Conservation (phyloP, 2,113 vertebrate genomes). For the Vidua macroura region DNA sequence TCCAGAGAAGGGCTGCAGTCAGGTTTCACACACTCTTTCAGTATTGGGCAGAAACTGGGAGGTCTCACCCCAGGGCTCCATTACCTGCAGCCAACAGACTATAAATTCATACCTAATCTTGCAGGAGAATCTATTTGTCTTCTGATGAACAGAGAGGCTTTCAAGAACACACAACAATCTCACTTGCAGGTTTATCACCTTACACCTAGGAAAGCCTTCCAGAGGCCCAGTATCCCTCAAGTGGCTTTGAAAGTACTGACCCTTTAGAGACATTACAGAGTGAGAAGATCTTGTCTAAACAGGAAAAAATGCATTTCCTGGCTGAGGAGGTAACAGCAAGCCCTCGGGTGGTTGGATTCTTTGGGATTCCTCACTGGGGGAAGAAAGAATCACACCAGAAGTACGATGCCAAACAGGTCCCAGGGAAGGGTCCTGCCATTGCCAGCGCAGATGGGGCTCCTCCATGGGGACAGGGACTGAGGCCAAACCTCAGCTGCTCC, state of each 20-base stretch:
- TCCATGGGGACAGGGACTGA: background rate
- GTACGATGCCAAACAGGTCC: background rate
- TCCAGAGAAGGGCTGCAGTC: background rate
- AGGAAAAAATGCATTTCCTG: background rate
- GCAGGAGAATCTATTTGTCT: background rate
- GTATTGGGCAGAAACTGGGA: background rate
- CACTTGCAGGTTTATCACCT: background rate
- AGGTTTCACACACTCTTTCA: background rate
- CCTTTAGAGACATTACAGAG: background rate
- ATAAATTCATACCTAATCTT: background rate
- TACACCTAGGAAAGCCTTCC: background rate
- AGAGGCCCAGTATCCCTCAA: background rate
- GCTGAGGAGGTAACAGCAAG: background rate
- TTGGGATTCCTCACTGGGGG: background rate
- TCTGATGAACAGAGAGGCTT: background rate
- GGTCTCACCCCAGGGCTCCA: background rate
- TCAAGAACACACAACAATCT: background rate
- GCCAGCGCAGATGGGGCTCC: background rate
- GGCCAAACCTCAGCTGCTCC: background rate
- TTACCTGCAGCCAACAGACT: background rate
- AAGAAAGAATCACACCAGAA: background rate
- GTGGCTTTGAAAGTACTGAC: background rate
- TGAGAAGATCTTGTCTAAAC: background rate
- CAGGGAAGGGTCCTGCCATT: background rate
- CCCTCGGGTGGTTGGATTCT: background rate